A percentile compares a stretch with the other conserved stretches of the same genome.
phyloP scores from a whole-genome alignment of 2,888 invertebrate genomes.

The Tachina fera region DNA sequence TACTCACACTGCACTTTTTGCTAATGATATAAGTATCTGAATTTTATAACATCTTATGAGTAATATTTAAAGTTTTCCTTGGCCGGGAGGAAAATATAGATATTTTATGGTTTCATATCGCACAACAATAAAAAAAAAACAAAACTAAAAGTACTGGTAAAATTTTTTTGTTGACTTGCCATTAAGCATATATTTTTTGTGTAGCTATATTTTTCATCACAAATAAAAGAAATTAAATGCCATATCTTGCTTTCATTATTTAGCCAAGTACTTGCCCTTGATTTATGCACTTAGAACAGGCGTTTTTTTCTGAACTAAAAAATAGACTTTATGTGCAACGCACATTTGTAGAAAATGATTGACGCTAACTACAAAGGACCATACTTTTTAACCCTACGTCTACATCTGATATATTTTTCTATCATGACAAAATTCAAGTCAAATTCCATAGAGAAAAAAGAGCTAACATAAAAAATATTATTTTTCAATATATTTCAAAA shows the following conservation, averaged over 20 bases:
- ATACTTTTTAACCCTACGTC: no score
- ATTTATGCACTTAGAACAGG: neutral
- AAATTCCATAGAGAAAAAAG: no score
- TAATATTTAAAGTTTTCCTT: neutral
- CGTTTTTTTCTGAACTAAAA: neutral
- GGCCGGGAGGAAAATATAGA: neutral
- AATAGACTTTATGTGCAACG: neutral
- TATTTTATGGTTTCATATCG: neutral
- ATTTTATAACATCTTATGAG: neutral
- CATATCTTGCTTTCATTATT: conserved; percentile 40
- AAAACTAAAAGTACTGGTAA: neutral
- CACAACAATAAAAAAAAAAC: neutral
- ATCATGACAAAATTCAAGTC: no score
- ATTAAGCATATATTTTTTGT: neutral
- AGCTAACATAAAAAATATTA: no score
- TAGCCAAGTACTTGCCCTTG: conserved; percentile 31
- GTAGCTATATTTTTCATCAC: neutral
- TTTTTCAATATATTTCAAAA: no score
- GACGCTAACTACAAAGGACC: conserved; percentile 20
- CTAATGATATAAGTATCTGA: neutral
- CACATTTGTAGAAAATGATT: neutral
- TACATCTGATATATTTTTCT: no score
- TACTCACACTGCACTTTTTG: neutral
- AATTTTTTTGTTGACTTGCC: conserved; percentile 30
- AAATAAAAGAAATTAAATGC: neutral